Evolutionary conservation across 2,888 invertebrate genomes (phyloP), one percentile per base, ranked within the genome.

Genomic region (Brenthis ino): DNA sequence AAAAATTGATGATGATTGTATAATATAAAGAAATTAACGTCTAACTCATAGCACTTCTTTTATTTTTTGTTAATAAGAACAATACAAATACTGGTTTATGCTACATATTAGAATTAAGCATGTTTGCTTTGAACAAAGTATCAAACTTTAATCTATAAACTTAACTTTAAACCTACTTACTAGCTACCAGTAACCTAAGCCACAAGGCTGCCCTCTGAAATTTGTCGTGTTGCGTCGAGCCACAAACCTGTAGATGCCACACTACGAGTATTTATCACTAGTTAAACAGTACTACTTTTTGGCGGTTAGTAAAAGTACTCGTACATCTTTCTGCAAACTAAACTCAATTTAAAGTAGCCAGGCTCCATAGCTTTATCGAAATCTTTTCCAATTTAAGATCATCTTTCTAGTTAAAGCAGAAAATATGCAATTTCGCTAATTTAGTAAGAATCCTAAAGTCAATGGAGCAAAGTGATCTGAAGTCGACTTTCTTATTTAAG

Each of bases 241-340:
- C 73, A 70, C 70, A 71, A 70, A 70, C 69, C 74, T 73, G 69
- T 74, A 76, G 69, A 72, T 74, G 74, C 74, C 68, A 72, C 70
- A 71, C 69, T 70, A n/a, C n/a, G n/a, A n/a, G n/a, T n/a, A 73
- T 72, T 71, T 71, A 75, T 75, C 70, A 75, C 76, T 67, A 74
- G 64, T 71, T 72, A 68, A 67, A 72, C 73, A 48, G 68, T 43
- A 71, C 74, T 69, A 69, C 68, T 74, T 72, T 72, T 50, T 54
- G 33, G 47, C 48, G 58, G 48, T 48, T 60, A 60, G 48, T 11
- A 2, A 28, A 48, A 60, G 48, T 60, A 11, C 11, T 43, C 37
- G 11, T 50, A 48, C 24, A 24, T 47, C 58, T 24, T 48, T 58
- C 47, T 58, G 8, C 24, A 14, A 58, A 3, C 48, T 13, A 6